Conservation (phyloP, 1,140 invertebrate species). For the Drosophila chauvacae region DNA sequence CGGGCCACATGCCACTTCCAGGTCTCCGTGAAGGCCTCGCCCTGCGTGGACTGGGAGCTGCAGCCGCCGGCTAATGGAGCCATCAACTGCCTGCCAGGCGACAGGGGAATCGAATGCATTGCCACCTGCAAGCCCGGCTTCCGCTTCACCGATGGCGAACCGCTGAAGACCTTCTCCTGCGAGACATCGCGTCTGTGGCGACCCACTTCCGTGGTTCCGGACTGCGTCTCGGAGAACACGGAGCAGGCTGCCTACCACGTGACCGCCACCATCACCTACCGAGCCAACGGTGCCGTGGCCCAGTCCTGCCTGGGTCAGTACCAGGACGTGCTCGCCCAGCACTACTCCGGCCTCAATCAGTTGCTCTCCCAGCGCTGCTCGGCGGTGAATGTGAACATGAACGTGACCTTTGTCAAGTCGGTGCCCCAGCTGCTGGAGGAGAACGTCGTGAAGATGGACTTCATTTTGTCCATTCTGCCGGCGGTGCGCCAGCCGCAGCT, state of each 20-base stretch:
- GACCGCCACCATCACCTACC: conserved; percentile 93
- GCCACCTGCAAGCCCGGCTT: conserved; percentile 96
- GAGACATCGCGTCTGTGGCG: conserved; percentile 91
- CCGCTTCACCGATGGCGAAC: conserved; percentile 95
- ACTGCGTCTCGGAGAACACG: conserved; percentile 97
- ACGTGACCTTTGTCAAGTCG: conserved; percentile 94
- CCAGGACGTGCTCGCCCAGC: conserved; percentile 91
- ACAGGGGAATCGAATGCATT: conserved; percentile 92
- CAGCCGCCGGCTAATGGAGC: conserved; percentile 94
- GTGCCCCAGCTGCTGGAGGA: conserved; percentile 91
- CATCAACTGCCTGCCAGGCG: conserved; percentile 93
- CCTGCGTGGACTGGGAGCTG: conserved; percentile 97
- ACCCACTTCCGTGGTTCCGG: conserved; percentile 94
- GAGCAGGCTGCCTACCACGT: conserved; percentile 97
- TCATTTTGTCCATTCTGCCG: conserved; percentile 94
- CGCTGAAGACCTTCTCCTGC: conserved; percentile 94
- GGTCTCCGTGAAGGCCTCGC: conserved; percentile 95
- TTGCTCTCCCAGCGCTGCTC: conserved; percentile 96
- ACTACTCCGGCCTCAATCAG: conserved; percentile 92
- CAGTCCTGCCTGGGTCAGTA: conserved; percentile 94
- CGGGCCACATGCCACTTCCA: conserved; percentile 97
- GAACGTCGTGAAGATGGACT: conserved; percentile 95
- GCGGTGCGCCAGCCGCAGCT: conserved; percentile 94
- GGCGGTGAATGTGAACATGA: conserved; percentile 97
- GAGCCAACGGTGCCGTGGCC: conserved; percentile 94